Percentiles rank a stretch among this genome's conserved stretches.
Conservation (phyloP, 2,888 invertebrate species). For the Iselma pallidipennis region DNA sequence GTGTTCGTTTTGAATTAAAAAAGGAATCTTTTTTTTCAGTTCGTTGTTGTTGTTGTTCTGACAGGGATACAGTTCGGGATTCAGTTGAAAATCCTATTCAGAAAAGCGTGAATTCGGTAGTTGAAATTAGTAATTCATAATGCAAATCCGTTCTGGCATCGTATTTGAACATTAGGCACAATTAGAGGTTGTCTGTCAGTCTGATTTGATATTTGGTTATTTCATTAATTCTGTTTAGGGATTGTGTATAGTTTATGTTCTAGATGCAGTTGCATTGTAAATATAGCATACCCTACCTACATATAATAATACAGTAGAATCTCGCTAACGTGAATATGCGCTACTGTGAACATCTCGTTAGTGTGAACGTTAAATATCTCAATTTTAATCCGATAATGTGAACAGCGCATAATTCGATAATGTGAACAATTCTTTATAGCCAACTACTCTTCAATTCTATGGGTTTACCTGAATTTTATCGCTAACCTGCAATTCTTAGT, state of each 20-base stretch:
- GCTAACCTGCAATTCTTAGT: no score
- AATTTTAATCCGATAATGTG: no score
- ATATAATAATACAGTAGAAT: conserved; percentile 5
- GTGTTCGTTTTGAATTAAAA: background rate
- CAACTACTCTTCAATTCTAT: no score
- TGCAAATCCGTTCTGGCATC: conserved; percentile 14
- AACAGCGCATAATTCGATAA: no score
- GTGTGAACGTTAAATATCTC: no score
- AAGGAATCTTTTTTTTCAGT: background rate
- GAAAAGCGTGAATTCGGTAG: background rate
- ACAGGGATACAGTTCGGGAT: background rate
- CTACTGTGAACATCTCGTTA: no score
- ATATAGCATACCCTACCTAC: background rate
- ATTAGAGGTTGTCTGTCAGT: conserved; percentile 28
- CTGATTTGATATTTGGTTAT: conserved; percentile 33
- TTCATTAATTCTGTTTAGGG: conserved; percentile 29
- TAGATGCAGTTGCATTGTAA: conserved; percentile 23
- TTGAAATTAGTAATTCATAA: conserved; percentile 5
- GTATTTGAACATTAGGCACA: conserved; percentile 20
- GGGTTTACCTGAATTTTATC: conserved; percentile 17
- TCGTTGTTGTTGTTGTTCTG: background rate
- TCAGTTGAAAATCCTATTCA: background rate
- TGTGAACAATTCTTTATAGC: no score
- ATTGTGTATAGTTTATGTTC: conserved; percentile 24
- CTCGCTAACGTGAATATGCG: no score